Conservation (phyloP, 2,888 invertebrate species). For the Eledona agricola region DNA sequence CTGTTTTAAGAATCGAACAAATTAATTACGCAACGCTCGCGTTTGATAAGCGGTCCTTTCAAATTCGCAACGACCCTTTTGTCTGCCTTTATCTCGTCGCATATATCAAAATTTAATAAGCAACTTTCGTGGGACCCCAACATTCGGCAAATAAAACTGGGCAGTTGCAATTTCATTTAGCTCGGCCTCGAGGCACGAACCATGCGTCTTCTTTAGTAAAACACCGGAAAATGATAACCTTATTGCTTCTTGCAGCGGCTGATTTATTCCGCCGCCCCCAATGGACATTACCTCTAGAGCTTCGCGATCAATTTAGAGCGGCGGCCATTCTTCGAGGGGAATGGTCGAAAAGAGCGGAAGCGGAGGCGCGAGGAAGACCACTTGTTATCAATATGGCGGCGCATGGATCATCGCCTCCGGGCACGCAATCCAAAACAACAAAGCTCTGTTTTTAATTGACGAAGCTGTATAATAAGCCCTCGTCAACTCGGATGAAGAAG, state of each 20-base stretch:
- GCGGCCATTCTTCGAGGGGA: slow-evolving; percentile 46
- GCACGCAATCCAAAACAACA: too few relatives aligned
- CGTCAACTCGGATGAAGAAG: too few relatives aligned
- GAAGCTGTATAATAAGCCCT: too few relatives aligned
- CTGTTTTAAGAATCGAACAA: too few relatives aligned
- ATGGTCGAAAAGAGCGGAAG: slow-evolving; percentile 47
- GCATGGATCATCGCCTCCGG: slow-evolving; percentile 28
- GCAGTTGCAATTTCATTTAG: slow-evolving; percentile 47
- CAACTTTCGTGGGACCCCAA: slow-evolving; percentile 39
- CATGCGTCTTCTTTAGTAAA: slow-evolving; percentile 57
- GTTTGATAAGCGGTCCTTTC: too few relatives aligned
- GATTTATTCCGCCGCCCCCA: slow-evolving; percentile 55
- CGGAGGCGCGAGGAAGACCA: slow-evolving; percentile 51
- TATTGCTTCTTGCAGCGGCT: slow-evolving; percentile 56
- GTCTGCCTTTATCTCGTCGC: slow-evolving; percentile 20
- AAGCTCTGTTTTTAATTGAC: too few relatives aligned
- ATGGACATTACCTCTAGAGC: slow-evolving; percentile 55
- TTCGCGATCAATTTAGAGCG: slow-evolving; percentile 53
- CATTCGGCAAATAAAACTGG: slow-evolving; percentile 41
- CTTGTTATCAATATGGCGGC: slow-evolving; percentile 51
- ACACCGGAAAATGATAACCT: slow-evolving; percentile 60
- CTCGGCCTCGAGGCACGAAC: slow-evolving; percentile 43
- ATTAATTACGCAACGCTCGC: too few relatives aligned
- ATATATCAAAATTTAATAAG: slow-evolving; percentile 45
- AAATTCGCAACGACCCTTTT: too few relatives aligned